Base-by-base conservation (phyloP, 2,888 invertebrate species). In the Coenonympha glycerion region DNA sequence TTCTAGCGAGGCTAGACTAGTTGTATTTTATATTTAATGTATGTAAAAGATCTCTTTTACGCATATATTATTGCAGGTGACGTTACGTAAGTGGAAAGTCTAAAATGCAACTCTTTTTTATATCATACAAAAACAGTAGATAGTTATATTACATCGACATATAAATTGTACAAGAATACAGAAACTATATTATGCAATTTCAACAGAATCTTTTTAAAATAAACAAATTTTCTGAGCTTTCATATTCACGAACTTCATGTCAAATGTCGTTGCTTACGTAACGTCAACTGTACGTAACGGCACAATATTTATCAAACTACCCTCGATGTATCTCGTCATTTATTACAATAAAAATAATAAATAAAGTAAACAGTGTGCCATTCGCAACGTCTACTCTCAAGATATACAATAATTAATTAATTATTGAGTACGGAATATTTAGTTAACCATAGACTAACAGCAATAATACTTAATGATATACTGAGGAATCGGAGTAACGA, bases 371-470 rank as follows among this genome's bases (percentile, higher is more conserved):
- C 74, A 61, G 74, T 63, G 86, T 86, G 86, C 86, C 86, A 86
- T 86, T 75, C 58, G 70, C 76, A 77, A 72, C 70, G 76, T 80
- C 79, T 77, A 79, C 76, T 69, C 69, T 77, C 79, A 74, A 69
- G 60, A 72, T 39, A 74, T 74, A 76, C 76, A 77, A 79, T 77
- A 73, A 71, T 67, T 65, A 67, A 40, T n/a, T n/a, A n/a, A n/a
- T n/a, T n/a, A n/a, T n/a, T 62, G 67, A 66, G 65, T 72, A 72
- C 66, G 69, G 69, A 71, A 73, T 75, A 73, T 71, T 68, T 74
- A 80, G 79, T 80, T 79, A 80, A 79, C 78, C 71, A 68, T 78
- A 75, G 59, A 79, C 75, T 85, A 84, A 86, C 85, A 83, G 83
- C 84, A 84, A 86, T 86, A 85, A 77, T 83, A 85, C 84, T 81